Evolutionary conservation across 2,888 invertebrate species (phyloP), one percentile per base, ranked within the genome.

Genomic region (Chironomus tentans): DNA sequence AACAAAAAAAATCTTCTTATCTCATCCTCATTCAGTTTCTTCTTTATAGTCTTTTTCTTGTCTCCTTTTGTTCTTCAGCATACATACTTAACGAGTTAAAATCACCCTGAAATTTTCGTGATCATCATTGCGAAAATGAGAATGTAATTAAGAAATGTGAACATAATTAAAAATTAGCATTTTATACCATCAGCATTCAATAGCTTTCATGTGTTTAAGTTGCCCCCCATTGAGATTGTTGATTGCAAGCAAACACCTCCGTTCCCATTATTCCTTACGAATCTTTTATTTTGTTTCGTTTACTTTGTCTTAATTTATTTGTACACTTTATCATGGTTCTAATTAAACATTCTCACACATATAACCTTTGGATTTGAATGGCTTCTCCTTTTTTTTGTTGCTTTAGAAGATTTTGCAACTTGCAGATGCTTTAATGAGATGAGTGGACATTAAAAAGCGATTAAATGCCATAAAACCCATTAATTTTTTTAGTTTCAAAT

Each of bases 91-190:
- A 56, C 56, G 15, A 56, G 18, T 18, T 56, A 38, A 38, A 56
- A 56, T 56, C 56, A 56, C 56, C 18, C 56, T 56, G 56, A 56
- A 56, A 18, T 7, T 56, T 56, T 56, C 56, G 56, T 56, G 56
- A 56, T 56, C 56, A 56, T 56, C 56, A 18, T 56, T 56, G 56
- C 56, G 56, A 56, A 56, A 28, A 38, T 38, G 46, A 68, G 71
- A 38, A 71, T 48, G 56, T 46, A 70, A 70, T 68, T 38, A 68
- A 38, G 15, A 68, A 38, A 21, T 38, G 46, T 71, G 22, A 50
- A 56, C 56, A 46, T 71, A 71, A 71, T 71, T 71, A 71, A 71
- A 69, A 71, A 71, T 71, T 71, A 71, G 71, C 71, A 71, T 71
- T 71, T 71, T 71, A n/a, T 65, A 22, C 65, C 22, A 65, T 21